Evolutionary conservation across 1,140 invertebrate species (phyloP).

Genomic region (Geopemphigus sp.): DNA sequence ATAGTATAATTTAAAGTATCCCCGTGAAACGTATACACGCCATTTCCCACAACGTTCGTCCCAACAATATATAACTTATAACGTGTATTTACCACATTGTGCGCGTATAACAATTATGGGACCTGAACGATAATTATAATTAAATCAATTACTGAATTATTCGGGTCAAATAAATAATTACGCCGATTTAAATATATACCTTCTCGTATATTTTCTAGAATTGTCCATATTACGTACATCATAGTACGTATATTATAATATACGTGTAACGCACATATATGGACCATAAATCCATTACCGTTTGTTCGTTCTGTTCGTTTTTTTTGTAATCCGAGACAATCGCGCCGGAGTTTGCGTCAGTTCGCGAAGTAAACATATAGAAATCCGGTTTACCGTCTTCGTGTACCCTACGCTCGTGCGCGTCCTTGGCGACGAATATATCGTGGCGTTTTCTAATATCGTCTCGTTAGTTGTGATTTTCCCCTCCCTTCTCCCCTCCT

Average conservation of each 20-base stretch:
- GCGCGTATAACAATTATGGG: conserved; percentile 16
- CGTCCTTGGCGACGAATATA: conserved; percentile 3
- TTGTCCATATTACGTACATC: too few species aligned
- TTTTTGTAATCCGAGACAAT: not conserved
- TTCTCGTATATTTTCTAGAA: too few species aligned
- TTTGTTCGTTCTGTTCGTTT: not conserved
- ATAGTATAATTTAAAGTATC: not conserved
- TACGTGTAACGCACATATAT: too few species aligned
- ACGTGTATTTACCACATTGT: not conserved
- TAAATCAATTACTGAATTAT: not conserved
- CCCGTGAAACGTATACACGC: not conserved
- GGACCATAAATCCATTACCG: not conserved
- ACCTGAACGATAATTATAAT: not conserved
- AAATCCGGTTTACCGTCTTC: not conserved
- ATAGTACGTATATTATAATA: too few species aligned
- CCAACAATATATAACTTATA: not conserved
- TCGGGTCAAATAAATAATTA: not conserved
- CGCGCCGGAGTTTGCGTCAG: not conserved
- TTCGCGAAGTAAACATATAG: not conserved
- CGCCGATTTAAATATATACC: too few species aligned
- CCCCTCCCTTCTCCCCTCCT: not conserved
- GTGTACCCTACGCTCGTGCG: not conserved
- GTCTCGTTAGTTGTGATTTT: not conserved
- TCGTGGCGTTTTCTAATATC: not conserved
- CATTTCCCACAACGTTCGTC: not conserved